Conservation (phyloP, 2,797 vertebrate genomes). For the Monodelphis domestica region DNA sequence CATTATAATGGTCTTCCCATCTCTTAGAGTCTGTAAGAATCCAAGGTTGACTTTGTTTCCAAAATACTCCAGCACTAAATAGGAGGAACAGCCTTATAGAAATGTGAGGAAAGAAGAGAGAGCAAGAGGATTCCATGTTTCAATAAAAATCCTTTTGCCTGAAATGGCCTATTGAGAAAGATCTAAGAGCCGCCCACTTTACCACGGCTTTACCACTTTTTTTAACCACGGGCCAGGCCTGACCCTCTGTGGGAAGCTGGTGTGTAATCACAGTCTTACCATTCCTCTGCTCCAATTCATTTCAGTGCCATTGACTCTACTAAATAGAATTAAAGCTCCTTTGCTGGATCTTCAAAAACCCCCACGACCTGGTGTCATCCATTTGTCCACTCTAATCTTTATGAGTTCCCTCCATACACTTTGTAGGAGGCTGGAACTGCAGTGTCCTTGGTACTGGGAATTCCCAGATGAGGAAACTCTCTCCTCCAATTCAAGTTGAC, state of each 20-base stretch:
- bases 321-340: neutral
- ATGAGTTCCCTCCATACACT: neutral
- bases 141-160: neutral
- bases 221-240: neutral
- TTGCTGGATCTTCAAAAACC: neutral
- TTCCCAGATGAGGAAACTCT: neutral
- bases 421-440: neutral
- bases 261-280: neutral
- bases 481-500: neutral
- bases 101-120: neutral
- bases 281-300: neutral
- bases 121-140: neutral
- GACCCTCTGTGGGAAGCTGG: neutral
- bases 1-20: neutral
- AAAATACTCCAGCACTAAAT: neutral
- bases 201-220: no score
- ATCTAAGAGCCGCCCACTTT: neutral
- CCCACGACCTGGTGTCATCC: neutral
- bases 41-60: neutral
- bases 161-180: neutral
- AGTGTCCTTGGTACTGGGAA: neutral
- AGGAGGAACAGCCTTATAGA: neutral
- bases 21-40: neutral
- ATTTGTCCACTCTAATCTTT: neutral
- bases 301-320: neutral